A percentile compares a stretch with the other conserved stretches of the same genome.
Conservation (phyloP, 2,797 vertebrate species). For the Picus viridis region DNA sequence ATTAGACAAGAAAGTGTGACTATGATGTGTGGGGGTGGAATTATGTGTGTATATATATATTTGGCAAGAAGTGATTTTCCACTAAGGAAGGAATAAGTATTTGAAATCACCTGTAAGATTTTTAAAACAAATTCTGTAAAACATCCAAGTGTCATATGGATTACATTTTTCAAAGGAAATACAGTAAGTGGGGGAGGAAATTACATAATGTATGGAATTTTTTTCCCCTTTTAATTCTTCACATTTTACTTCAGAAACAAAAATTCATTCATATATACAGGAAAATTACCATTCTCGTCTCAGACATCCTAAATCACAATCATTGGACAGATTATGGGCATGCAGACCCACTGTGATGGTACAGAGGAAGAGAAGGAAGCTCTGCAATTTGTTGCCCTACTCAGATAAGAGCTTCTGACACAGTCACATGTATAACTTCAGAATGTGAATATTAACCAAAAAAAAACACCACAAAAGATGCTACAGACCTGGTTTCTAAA, state of each 20-base stretch:
- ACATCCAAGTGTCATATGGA: conserved; percentile 10
- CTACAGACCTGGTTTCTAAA: neutral
- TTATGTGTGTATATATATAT: neutral
- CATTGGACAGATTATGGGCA: conserved; percentile 15
- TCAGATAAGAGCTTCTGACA: neutral
- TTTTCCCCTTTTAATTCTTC: conserved; percentile 36
- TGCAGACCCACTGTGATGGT: neutral
- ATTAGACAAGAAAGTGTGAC: neutral
- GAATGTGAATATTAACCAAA: neutral
- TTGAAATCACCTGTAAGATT: conserved; percentile 42
- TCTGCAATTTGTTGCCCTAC: neutral
- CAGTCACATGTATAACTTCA: neutral
- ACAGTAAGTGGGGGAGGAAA: conserved; percentile 24
- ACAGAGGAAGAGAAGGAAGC: neutral
- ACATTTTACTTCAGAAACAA: conserved; percentile 31
- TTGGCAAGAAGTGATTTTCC: conserved; percentile 33
- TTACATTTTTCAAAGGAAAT: conserved; percentile 52
- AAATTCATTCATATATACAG: neutral
- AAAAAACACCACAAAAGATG: neutral
- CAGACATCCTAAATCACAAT: conserved; percentile 39
- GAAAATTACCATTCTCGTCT: conserved; percentile 41
- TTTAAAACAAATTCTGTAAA: conserved; percentile 31
- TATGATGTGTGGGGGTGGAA: neutral
- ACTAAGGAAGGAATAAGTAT: conserved; percentile 25
- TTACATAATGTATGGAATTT: neutral